Percentiles rank a stretch among this genome's conserved stretches.
Evolutionary conservation across 2,888 invertebrate species (phyloP).

Genomic region (Entomobrya multifasciata): DNA sequence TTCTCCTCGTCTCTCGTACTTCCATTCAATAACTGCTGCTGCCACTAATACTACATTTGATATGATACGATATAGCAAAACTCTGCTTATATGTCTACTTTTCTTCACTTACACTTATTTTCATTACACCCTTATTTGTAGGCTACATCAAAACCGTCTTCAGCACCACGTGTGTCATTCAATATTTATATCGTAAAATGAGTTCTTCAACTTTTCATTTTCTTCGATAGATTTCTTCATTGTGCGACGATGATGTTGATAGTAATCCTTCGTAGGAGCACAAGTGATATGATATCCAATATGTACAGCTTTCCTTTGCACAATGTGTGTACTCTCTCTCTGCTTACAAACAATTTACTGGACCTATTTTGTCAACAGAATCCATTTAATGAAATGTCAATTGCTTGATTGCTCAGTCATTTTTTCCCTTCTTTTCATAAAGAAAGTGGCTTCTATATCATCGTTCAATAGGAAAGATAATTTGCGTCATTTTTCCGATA

Average conservation of each 20-base stretch:
- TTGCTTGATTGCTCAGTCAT: slow-evolving; percentile 34
- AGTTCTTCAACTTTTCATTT: slow-evolving; percentile 57
- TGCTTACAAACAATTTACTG: background rate
- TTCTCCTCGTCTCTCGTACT: background rate
- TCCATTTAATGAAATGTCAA: slow-evolving; percentile 58
- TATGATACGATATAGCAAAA: too few relatives aligned
- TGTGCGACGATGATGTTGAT: slow-evolving; percentile 19
- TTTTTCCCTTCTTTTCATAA: slow-evolving; percentile 1
- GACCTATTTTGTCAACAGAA: slow-evolving; percentile 40
- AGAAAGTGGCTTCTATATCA: background rate
- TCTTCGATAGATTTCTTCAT: slow-evolving; percentile 35
- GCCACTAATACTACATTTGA: background rate
- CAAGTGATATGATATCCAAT: slow-evolving; percentile 24
- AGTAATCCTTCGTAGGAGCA: background rate
- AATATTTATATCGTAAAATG: slow-evolving; percentile 55
- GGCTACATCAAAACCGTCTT: slow-evolving; percentile 15
- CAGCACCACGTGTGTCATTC: slow-evolving; percentile 49
- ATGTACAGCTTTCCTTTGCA: background rate
- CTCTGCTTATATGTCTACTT: background rate
- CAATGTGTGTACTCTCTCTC: background rate
- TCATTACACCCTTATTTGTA: slow-evolving; percentile 26
- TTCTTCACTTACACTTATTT: background rate
- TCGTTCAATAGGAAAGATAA: slow-evolving; percentile 17
- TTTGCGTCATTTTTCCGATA: slow-evolving; percentile 32
- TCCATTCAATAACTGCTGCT: slow-evolving; percentile 38